A percentile compares a stretch with the other conserved stretches of the same genome.
Evolutionary conservation across 2,888 invertebrate genomes (phyloP).

Genomic region (Choreutis nemorana): DNA sequence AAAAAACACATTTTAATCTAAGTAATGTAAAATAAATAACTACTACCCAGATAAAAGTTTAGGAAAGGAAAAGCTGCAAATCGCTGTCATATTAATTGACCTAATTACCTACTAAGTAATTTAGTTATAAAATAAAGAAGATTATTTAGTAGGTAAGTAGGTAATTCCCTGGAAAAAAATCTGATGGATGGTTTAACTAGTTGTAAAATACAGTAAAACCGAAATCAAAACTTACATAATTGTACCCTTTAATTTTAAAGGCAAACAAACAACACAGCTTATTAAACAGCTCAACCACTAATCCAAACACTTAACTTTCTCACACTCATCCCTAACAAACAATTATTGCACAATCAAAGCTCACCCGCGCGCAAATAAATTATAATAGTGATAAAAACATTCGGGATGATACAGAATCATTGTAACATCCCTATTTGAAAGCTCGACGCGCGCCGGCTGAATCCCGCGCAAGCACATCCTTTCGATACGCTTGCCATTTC

Average conservation of each 20-base stretch:
- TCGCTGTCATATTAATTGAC: too few relatives aligned
- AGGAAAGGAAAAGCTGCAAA: too few relatives aligned
- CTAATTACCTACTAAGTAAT: too few relatives aligned
- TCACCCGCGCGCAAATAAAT: constrained; percentile 39
- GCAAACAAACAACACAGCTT: constrained; percentile 17
- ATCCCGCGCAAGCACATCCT: constrained; percentile 16
- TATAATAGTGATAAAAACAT: constrained; percentile 57
- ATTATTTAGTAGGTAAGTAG: too few relatives aligned
- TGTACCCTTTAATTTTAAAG: constrained; percentile 14
- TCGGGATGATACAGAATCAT: constrained; percentile 31
- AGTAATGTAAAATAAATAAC: too few relatives aligned
- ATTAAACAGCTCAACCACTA: constrained; percentile 27
- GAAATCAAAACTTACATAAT: too few relatives aligned
- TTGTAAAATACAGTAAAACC: too few relatives aligned
- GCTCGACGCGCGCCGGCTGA: constrained; percentile 44
- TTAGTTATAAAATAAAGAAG: too few relatives aligned
- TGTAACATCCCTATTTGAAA: constrained; percentile 43
- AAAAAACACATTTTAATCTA: too few relatives aligned
- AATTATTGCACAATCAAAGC: constrained; percentile 55
- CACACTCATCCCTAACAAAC: constrained; percentile 41
- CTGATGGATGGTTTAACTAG: too few relatives aligned
- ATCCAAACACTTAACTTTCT: constrained; percentile 19
- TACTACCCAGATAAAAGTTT: too few relatives aligned
- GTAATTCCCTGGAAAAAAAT: too few relatives aligned
- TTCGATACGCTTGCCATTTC: constrained; percentile 39